Percentiles rank a stretch among this genome's conserved stretches.
These are phyloP conservation scores for Nymphicus hollandicus DNA, from an alignment of 2,113 vertebrate genomes.

Conservation along the genomic window DNA sequence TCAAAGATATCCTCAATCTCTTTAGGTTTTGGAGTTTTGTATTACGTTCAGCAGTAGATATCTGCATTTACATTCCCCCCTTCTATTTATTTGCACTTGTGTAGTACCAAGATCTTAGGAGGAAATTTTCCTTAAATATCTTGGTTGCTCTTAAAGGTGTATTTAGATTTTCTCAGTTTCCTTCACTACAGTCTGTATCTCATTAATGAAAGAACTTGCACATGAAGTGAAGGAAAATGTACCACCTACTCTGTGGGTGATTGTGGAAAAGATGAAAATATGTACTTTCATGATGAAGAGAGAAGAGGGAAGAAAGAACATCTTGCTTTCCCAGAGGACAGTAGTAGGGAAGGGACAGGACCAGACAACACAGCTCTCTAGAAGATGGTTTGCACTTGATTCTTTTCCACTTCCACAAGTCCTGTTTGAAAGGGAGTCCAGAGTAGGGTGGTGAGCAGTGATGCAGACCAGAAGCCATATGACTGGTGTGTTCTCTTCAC, in stretches of 20 bases:
- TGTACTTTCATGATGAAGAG: not conserved
- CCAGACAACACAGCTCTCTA: not conserved
- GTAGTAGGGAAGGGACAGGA: not conserved
- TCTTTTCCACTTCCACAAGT: not conserved
- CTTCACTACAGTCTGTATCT: not conserved
- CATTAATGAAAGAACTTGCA: not conserved
- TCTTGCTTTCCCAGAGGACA: not conserved
- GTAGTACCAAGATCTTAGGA: not conserved
- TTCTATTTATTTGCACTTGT: not conserved
- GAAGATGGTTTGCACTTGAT: not conserved
- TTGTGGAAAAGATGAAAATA: not conserved
- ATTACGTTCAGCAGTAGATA: not conserved
- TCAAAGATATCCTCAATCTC: not conserved
- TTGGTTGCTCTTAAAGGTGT: not conserved
- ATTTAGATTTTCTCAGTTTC: not conserved
- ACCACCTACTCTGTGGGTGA: not conserved
- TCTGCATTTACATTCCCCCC: not conserved
- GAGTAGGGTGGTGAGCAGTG: rapidly evolving
- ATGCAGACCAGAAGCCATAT: not conserved
- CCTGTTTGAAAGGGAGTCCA: not conserved
- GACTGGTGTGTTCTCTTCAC: not conserved
- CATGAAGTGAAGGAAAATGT: not conserved
- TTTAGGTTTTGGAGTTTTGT: not conserved
- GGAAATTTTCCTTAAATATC: not conserved
- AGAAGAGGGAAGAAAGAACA: not conserved